Base-by-base conservation (phyloP, 92 coral and sea anemone genomes). In the Umimayanthus kanabou region DNA sequence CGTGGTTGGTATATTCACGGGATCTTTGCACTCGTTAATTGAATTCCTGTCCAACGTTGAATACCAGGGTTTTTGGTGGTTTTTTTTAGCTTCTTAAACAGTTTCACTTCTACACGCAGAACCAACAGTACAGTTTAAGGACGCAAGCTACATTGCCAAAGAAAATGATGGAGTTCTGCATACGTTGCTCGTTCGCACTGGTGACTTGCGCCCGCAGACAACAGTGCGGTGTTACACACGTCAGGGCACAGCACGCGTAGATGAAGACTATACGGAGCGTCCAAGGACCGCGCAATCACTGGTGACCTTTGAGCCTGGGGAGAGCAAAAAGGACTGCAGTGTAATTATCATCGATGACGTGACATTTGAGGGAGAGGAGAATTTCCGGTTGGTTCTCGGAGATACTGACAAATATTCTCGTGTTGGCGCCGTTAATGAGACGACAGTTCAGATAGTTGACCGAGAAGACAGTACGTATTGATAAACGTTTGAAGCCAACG, bases 201-300 rank as follows among this genome's bases (percentile, higher is more conserved):
- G 99, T 55, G 99, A 97, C 90, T 85, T 97, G 74, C 76, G 92
- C 82, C 89, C 9, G 23, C 78, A 85, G 14, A 92, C 99, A 39
- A 58, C 93, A 29, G 97, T 97, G 39, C 91, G 95, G 39, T 97
- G 99, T 40, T 97, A 92, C 91, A 97, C 98, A 1, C 96, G 98
- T 20, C 98, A 95, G 76, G 86, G 71, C 83, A 64, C 98, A 5
- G 98, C 99, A 73, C 88, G 76, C 23, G 99, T 93, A 67, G 94
- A 91, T 5, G 39, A 82, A 71, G 99, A 97, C 87, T 97, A 90
- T 90, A 70, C 29, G 55, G 99, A 97, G 80, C 91, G 99, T 42
- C 80, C 98, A 0, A 94, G 94, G 85, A 95, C 93, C 13, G 94
- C 91, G 77, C 87, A 74, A 16, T 94, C 91, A 10, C 73, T 92